phyloP scores from a whole-genome alignment of 2,113 vertebrate genomes.

The Merops nubicus region DNA sequence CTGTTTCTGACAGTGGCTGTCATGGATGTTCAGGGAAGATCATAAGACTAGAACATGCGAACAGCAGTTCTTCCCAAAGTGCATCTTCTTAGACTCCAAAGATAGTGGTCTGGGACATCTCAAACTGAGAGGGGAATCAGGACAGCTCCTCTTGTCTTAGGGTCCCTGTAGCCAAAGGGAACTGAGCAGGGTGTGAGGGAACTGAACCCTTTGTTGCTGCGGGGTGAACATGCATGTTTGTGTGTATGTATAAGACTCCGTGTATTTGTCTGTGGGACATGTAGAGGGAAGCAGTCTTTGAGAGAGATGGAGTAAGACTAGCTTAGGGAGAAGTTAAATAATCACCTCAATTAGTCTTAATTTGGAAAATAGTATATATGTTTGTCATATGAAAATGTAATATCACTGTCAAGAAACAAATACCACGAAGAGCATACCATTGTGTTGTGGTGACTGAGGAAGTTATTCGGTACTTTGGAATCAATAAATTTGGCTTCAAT shows the following conservation, averaged over 20 bases:
- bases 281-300: neutral
- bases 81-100: neutral
- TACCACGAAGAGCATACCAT: neutral
- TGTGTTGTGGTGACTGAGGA: neutral
- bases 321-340: neutral
- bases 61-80: neutral
- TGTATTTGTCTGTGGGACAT: neutral
- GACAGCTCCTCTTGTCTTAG: neutral
- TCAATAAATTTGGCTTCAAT: neutral
- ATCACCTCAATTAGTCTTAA: neutral
- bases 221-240: neutral
- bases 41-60: neutral
- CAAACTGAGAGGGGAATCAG: neutral
- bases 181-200: neutral
- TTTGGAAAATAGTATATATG: neutral
- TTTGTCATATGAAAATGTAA: neutral
- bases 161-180: neutral
- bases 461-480: conserved; percentile 11
- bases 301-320: neutral
- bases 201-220: neutral
- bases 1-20: neutral
- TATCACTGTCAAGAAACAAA: neutral
- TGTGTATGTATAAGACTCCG: neutral
- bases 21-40: neutral
- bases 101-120: no score